Evolutionary conservation across 2,888 invertebrate species (phyloP), one percentile per base, ranked within the genome.

Genomic region (Trachelus stipa): DNA sequence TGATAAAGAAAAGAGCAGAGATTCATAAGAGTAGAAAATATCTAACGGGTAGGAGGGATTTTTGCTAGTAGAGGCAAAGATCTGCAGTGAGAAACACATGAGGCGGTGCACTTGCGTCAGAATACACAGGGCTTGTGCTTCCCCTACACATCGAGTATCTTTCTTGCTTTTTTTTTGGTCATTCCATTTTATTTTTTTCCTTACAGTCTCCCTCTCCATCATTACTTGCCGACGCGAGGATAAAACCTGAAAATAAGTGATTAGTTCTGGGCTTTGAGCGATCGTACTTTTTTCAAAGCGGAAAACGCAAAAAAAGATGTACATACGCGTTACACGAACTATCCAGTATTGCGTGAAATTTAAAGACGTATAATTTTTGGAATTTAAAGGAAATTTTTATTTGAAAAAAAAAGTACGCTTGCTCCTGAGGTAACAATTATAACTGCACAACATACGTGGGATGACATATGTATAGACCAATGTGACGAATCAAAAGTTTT

Each of bases 101-200:
- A 89, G 88, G 88, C 87, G 86, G 90, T 90, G 90, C 89, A 88
- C 85, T 87, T 84, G 85, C 82, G 85, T 85, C 87, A 85, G 86
- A 85, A 88, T 85, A 85, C 85, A 83, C 81, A 81, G 85, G 77
- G 69, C 82, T 82, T 85, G 87, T 88, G 88, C 86, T 86, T 40
- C 84, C 82, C 85, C 85, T 87, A 88, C 84, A 88, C 87, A 87
- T 81, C 76, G 37, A 79, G 12, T 69, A 40, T 68, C 34, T 33
- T 15, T 73, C 74, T 73, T 71, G 73, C 84, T 84, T 83, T 82
- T 79, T 79, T 81, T 84, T 77, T 81, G 76, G 77, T 84, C 82
- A 77, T 69, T 40, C 40, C 40, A 40, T 15, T 40, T 40, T 40
- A 4, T 40, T 23, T 73, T 75, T 75, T 74, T 79, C 73, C 69